These are phyloP conservation scores for Malurus melanocephalus DNA, from an alignment of 2,113 vertebrate species.

Conservation along the genomic window DNA sequence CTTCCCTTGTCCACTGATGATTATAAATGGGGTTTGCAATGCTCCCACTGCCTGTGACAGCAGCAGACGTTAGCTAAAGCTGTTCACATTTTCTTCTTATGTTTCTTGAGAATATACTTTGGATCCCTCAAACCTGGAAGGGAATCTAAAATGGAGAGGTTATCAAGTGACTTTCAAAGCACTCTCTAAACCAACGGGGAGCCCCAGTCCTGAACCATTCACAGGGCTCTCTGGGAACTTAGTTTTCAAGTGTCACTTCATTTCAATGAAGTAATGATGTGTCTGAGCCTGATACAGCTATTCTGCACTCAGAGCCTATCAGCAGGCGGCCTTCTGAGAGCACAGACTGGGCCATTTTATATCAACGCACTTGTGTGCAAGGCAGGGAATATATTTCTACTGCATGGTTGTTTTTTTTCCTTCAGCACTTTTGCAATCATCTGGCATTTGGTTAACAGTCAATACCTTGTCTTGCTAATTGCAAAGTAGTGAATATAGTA, in stretches of 20 bases:
- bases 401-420: neutral
- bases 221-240: neutral
- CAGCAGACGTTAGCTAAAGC: neutral
- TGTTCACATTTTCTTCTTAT: neutral
- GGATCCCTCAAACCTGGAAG: neutral
- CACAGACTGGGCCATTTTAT: neutral
- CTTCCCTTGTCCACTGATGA: neutral
- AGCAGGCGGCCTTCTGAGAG: neutral
- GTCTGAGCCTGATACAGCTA: neutral
- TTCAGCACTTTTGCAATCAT: neutral
- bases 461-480: conserved; percentile 3
- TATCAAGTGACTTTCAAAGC: neutral
- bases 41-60: neutral
- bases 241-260: conserved; percentile 19
- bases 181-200: neutral
- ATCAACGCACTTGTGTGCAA: neutral
- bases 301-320: conserved; percentile 6
- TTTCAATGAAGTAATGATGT: neutral
- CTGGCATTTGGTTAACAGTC: conserved; percentile 4
- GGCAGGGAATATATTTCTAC: neutral
- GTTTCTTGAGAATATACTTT: neutral
- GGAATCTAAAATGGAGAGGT: neutral
- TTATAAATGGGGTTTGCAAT: neutral
- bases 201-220: neutral
- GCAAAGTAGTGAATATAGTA: neutral